phyloP scores from a whole-genome alignment of 2,888 invertebrate genomes.

The Aleiodes testaceus region DNA sequence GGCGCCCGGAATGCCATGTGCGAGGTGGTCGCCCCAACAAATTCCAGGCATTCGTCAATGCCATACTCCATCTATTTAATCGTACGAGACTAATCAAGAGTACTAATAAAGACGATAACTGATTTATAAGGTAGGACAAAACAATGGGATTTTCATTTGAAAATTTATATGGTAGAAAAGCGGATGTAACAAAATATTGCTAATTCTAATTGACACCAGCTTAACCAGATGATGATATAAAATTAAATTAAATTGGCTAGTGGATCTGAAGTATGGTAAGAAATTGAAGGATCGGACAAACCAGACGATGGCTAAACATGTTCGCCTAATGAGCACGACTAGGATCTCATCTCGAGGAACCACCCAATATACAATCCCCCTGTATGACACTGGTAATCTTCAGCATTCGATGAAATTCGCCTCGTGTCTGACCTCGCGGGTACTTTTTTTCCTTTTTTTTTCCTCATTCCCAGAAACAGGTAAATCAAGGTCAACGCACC shows the following conservation, averaged over 20 bases:
- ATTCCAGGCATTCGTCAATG: constrained; percentile 34
- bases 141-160: constrained; percentile 4
- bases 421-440: constrained; percentile 44
- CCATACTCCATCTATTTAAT: constrained; percentile 21
- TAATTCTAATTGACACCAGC: constrained; percentile 64
- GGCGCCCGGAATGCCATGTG: constrained; percentile 33
- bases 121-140: too few relatives aligned
- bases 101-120: constrained; percentile 5
- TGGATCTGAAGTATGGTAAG: too few relatives aligned
- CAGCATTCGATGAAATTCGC: constrained; percentile 25
- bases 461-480: constrained; percentile 31
- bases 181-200: constrained; percentile 32
- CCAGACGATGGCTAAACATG: constrained; percentile 46
- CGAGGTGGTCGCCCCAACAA: constrained; percentile 26
- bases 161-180: constrained; percentile 27
- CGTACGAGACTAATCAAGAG: constrained; percentile 15
- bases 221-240: constrained; percentile 66
- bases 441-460: constrained; percentile 32
- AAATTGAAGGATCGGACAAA: constrained; percentile 35
- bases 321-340: constrained; percentile 56
- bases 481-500: constrained; percentile 44
- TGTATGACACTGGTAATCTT: constrained; percentile 38
- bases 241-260: constrained; percentile 61
- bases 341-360: constrained; percentile 7
- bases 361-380: constrained; percentile 9